Base-by-base conservation (phyloP, 2,113 vertebrate species). In the Scalopus aquaticus region DNA sequence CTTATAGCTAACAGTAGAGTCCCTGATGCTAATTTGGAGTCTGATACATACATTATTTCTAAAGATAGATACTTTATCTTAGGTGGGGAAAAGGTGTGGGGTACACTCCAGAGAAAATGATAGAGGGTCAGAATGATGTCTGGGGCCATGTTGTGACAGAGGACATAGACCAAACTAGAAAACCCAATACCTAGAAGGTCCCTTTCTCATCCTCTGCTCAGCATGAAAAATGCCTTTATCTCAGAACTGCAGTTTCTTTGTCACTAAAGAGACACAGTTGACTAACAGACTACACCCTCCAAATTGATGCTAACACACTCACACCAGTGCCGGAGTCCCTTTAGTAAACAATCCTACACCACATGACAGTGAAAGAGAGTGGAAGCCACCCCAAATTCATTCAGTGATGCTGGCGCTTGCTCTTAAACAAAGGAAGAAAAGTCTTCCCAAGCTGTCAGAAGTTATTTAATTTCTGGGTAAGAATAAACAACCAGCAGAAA, bases 401-500 rank as follows among this genome's bases (percentile, higher is more conserved):
- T 62, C 35, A 35, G 7, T 54, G 46, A 65, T 39, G 16, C n/a
- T 60, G 13, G 51, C 16, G 6, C 35, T 67, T 69, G 65, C 2
- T 62, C 32, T 26, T 82, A 15, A 67, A 81, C 37, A 39, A 88
- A 88, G 37, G 79, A 83, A 32, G 46, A 37, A 86, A 77, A 28
- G 37, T 78, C 17, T 69, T 86, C 35, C 17, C 3, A 78, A 39
- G 7, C 37, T 46, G 78, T 62, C 64, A 77, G 51, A 94, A 90
- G 60, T 76, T 79, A 67, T 26, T 81, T 62, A 70, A 82, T 79
- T 93, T 88, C 70, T 94, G 39, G 67, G 15, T 94, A 60, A 87
- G 54, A 83, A 73, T 56, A 93, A 86, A 69, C 12, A 67, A 32
- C 70, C 60, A 91, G 74, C 44, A 93, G 58, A 91, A 93, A 91